phyloP scores from a whole-genome alignment of 2,888 invertebrate species.

The Hypsopygia costalis region DNA sequence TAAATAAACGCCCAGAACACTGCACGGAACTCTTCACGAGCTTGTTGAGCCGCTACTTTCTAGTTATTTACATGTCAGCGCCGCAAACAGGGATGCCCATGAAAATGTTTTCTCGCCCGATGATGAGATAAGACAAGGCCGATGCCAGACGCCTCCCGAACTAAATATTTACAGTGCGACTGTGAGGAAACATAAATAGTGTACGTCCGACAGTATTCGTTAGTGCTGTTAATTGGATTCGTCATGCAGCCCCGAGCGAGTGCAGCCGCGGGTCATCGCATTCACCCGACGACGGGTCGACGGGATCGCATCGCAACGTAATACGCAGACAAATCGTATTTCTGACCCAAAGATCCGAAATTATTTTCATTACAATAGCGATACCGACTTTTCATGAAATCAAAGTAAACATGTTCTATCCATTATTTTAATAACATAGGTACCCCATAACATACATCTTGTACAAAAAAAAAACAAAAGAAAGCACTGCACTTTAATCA shows the following conservation, averaged over 20 bases:
- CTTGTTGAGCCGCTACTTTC: slow-evolving; percentile 50
- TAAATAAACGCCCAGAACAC: slow-evolving; percentile 53
- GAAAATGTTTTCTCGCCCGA: slow-evolving; percentile 52
- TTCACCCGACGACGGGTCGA: not conserved
- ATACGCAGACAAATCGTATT: not conserved
- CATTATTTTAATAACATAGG: no score
- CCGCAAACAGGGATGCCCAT: slow-evolving; percentile 39
- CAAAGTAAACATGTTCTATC: no score
- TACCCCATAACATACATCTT: no score
- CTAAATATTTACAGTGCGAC: slow-evolving; percentile 75
- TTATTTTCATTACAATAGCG: no score
- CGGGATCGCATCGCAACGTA: not conserved
- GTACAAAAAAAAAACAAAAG: slow-evolving; percentile 10
- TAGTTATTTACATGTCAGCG: slow-evolving; percentile 57
- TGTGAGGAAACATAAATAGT: slow-evolving; percentile 74
- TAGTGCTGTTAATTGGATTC: slow-evolving; percentile 72
- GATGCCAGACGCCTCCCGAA: slow-evolving; percentile 64
- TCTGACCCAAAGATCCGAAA: no score
- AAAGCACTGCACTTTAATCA: slow-evolving; percentile 23
- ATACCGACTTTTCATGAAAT: no score
- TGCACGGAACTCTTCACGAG: slow-evolving; percentile 49
- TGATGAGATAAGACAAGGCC: slow-evolving; percentile 64
- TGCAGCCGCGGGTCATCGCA: slow-evolving; percentile 22
- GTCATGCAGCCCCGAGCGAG: slow-evolving; percentile 55
- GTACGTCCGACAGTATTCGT: slow-evolving; percentile 61